phyloP scores from a whole-genome alignment of 2,113 vertebrate genomes.

The Ascaphus truei region DNA sequence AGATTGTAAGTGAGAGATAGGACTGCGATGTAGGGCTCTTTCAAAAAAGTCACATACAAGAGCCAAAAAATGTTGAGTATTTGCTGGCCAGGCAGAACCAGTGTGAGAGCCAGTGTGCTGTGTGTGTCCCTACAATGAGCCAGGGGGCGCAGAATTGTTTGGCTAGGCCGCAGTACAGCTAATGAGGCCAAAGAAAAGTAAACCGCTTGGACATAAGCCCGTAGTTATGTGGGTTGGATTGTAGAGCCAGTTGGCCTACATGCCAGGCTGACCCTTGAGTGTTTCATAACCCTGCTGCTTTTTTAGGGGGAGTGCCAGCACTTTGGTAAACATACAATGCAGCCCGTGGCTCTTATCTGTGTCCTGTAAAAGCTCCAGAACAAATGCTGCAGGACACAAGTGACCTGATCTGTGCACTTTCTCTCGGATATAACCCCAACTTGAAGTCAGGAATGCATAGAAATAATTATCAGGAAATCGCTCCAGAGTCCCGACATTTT shows the following conservation, averaged over 20 bases:
- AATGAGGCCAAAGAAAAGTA: slow-evolving; percentile 3
- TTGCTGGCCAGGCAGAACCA: slow-evolving; percentile 5
- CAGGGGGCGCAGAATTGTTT: slow-evolving; percentile 7
- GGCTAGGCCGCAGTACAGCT: neutral
- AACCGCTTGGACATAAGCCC: neutral
- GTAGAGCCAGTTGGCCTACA: neutral
- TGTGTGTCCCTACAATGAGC: slow-evolving; percentile 8
- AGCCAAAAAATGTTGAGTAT: slow-evolving; percentile 12
- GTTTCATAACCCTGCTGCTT: neutral
- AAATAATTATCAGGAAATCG: neutral
- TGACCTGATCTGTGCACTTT: neutral
- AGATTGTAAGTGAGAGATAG: too few relatives aligned
- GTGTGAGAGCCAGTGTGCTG: neutral
- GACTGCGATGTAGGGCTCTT: too few relatives aligned
- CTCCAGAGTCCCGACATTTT: neutral
- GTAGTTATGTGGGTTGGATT: neutral
- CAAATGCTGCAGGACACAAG: neutral
- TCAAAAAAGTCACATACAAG: neutral
- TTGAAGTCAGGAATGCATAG: too few relatives aligned
- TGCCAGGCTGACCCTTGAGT: neutral
- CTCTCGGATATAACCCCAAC: neutral
- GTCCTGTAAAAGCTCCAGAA: neutral
- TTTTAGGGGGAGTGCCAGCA: neutral
- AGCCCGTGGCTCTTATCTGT: too few relatives aligned
- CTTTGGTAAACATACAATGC: too few relatives aligned